phyloP scores from a whole-genome alignment of 2,888 invertebrate genomes.

The Megaustenia siamemsis region DNA sequence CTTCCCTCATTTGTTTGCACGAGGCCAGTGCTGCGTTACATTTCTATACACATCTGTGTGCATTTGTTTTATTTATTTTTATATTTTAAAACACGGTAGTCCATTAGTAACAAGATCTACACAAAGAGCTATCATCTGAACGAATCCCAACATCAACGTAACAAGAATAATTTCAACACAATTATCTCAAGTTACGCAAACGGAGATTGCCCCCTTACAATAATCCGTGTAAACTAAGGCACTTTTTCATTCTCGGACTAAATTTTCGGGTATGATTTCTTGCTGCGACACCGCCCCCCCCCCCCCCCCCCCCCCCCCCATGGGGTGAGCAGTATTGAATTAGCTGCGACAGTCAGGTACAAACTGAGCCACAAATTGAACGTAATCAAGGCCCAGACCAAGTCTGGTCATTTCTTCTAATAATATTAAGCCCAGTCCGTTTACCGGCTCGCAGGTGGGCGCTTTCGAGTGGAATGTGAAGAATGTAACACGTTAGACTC shows the following conservation, averaged over 20 bases:
- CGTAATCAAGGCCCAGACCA: slow-evolving; percentile 20
- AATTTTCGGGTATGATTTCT: slow-evolving; percentile 32
- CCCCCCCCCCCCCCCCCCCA: background rate
- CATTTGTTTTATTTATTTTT: too few species aligned
- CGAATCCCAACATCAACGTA: background rate
- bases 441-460: slow-evolving; percentile 23
- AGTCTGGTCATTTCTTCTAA: slow-evolving; percentile 49
- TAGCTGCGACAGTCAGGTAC: slow-evolving; percentile 40
- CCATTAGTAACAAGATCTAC: background rate
- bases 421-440: slow-evolving; percentile 42
- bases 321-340: slow-evolving; percentile 41
- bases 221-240: slow-evolving; percentile 32
- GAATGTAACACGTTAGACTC: slow-evolving; percentile 26
- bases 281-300: background rate
- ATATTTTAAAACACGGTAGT: background rate
- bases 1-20: too few species aligned
- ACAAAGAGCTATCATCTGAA: background rate
- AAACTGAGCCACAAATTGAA: slow-evolving; percentile 26
- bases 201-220: background rate
- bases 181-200: slow-evolving; percentile 12
- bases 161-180: background rate
- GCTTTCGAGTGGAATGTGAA: slow-evolving; percentile 18
- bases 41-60: too few species aligned
- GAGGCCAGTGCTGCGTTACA: too few species aligned
- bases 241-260: background rate